A percentile compares a stretch with the other conserved stretches of the same genome.
These are phyloP conservation scores for Aplodontia rufa DNA, from an alignment of 2,113 vertebrate genomes.

Conservation along the genomic window DNA sequence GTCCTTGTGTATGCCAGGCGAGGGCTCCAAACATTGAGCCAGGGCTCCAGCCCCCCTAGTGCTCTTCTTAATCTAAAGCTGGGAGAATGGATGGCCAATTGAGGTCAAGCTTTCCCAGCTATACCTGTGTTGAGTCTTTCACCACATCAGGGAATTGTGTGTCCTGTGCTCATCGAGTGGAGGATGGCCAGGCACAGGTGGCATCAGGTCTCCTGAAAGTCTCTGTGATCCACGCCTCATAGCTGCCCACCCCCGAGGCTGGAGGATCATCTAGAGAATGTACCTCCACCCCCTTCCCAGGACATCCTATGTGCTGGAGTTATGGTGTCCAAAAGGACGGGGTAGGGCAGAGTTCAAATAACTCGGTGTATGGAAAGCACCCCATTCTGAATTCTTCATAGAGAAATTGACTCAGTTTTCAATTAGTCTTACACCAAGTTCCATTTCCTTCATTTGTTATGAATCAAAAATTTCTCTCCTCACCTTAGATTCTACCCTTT, in stretches of 20 bases:
- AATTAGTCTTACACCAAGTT: background rate
- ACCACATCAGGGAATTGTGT: fast-evolving
- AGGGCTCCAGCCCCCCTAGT: too few species aligned
- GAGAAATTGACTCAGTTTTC: too few species aligned
- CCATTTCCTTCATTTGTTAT: background rate
- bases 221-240: fast-evolving
- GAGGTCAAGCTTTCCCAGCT: too few species aligned
- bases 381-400: background rate
- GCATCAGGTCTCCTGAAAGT: fast-evolving
- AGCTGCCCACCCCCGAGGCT: background rate
- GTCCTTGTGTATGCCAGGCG: too few species aligned
- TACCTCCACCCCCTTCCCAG: background rate
- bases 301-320: background rate
- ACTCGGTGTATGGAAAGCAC: background rate
- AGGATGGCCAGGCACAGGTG: fast-evolving
- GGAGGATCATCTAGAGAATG: background rate
- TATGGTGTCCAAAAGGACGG: background rate
- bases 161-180: background rate
- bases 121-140: background rate
- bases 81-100: background rate
- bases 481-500: background rate
- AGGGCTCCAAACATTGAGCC: too few species aligned
- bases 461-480: background rate
- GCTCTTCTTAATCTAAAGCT: background rate
- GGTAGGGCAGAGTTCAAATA: background rate